phyloP scores from a whole-genome alignment of 2,797 vertebrate genomes.

The Protonibea diacanthus region DNA sequence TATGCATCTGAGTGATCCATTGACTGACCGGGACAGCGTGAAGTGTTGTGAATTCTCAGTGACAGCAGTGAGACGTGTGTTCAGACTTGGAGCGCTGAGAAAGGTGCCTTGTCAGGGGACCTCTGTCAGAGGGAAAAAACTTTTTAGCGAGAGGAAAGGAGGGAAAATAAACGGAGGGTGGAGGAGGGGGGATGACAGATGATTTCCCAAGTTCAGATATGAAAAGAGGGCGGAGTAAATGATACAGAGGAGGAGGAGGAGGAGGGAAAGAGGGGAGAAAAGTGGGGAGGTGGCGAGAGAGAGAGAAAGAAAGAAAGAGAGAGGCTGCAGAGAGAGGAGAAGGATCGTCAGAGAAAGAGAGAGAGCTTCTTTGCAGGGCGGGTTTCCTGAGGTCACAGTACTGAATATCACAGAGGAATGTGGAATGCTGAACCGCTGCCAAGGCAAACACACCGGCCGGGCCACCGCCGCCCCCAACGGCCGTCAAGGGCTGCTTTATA shows the following conservation, averaged over 20 bases:
- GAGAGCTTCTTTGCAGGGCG: slow-evolving; percentile 73
- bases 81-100: slow-evolving; percentile 49
- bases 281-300: slow-evolving; percentile 48
- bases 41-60: slow-evolving; percentile 57
- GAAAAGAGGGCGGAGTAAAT: slow-evolving; percentile 60
- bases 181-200: slow-evolving; percentile 38
- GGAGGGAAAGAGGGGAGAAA: slow-evolving; percentile 39
- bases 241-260: slow-evolving; percentile 35
- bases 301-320: slow-evolving; percentile 39
- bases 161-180: slow-evolving; percentile 55
- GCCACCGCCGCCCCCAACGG: slow-evolving; percentile 78
- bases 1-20: slow-evolving; percentile 56
- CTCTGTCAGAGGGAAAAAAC: slow-evolving; percentile 42
- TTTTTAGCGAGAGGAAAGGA: slow-evolving; percentile 53
- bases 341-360: slow-evolving; percentile 51
- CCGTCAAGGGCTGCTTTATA: slow-evolving; percentile 80
- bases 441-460: slow-evolving; percentile 85
- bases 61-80: slow-evolving; percentile 51
- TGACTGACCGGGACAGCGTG: slow-evolving; percentile 50
- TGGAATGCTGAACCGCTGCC: slow-evolving; percentile 88
- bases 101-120: slow-evolving; percentile 53
- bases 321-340: slow-evolving; percentile 55
- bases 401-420: slow-evolving; percentile 89
- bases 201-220: slow-evolving; percentile 70
- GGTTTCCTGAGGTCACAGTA: slow-evolving; percentile 90